phyloP scores from a whole-genome alignment of 23 tunicate species.

The Ciona savignyi region DNA sequence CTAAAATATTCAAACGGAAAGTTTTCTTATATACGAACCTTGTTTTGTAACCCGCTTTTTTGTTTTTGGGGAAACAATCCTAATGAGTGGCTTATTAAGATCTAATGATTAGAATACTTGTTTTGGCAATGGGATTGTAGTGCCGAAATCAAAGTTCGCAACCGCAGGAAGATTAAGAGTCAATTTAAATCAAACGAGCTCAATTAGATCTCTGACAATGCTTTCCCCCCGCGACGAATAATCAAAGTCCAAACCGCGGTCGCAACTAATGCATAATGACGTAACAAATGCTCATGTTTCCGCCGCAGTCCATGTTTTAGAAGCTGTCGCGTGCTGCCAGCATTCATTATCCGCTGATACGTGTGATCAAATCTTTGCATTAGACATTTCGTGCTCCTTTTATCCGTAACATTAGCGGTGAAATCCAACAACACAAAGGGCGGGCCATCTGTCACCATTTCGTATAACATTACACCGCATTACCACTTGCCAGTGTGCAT shows the following conservation, averaged over 20 bases:
- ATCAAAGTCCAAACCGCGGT: neutral
- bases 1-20: too few relatives aligned
- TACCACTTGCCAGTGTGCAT: too few relatives aligned
- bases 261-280: neutral
- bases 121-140: neutral
- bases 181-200: neutral
- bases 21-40: too few relatives aligned
- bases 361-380: conserved; percentile 1
- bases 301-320: neutral
- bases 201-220: neutral
- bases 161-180: neutral
- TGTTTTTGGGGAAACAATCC: too few relatives aligned
- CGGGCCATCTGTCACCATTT: conserved; percentile 1
- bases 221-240: neutral
- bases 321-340: conserved; percentile 2
- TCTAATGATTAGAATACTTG: neutral
- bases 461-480: too few relatives aligned
- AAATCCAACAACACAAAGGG: neutral
- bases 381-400: neutral
- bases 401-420: neutral
- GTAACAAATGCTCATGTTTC: neutral
- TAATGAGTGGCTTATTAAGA: neutral
- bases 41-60: too few relatives aligned
- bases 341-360: neutral
- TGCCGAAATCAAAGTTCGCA: neutral